Evolutionary conservation across 2,113 vertebrate species (phyloP), one percentile per base, ranked within the genome.

Genomic region (Actenoides hombroni): DNA sequence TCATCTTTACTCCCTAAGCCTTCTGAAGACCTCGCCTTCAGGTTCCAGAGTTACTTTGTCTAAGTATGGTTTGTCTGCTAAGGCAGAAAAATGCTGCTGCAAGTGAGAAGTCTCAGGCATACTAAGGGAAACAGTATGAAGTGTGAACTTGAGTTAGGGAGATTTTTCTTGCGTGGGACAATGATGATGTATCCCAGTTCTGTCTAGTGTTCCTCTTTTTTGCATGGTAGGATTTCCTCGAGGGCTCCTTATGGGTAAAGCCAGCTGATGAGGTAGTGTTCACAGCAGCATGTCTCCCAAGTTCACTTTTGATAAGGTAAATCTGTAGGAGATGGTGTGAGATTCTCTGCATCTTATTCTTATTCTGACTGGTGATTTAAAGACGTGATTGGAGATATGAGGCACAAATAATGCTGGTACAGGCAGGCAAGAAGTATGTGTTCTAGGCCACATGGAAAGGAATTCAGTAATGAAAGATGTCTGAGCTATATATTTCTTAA

Each of bases 341-440:
- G 51, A 80, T 71, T 94, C 92, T 95, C 46, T 51, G 42, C 25
- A 56, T 74, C 64, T 83, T 95, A 78, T 88, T 88, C 40, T 42
- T 91, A 57, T 92, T 91, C 40, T 96, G 75, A 93, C 90, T 51
- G 39, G 57, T 96, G 90, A 94, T 96, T 97, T 95, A 92, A 97
- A 88, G 82, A 81, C 28, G 25, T 94, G 75, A 92, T 81, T 89
- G 61, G 90, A 94, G 39, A 96, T 87, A 77, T 40, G 81, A 97
- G 65, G 88, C 85, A 84, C 67, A 96, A 87, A 79, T 97, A 94
- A 88, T 94, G 49, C 82, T 76, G 16, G 4, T 88, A 39, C 35
- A 81, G 56, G 75, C 53, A 96, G 91, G 59, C 48, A 94, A 81
- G 68, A 94, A 5, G 4, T 86, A 15, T 24, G 13, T 91, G 81